Evolutionary conservation across 2,888 invertebrate genomes (phyloP).

Genomic region (Polyploca ridens): DNA sequence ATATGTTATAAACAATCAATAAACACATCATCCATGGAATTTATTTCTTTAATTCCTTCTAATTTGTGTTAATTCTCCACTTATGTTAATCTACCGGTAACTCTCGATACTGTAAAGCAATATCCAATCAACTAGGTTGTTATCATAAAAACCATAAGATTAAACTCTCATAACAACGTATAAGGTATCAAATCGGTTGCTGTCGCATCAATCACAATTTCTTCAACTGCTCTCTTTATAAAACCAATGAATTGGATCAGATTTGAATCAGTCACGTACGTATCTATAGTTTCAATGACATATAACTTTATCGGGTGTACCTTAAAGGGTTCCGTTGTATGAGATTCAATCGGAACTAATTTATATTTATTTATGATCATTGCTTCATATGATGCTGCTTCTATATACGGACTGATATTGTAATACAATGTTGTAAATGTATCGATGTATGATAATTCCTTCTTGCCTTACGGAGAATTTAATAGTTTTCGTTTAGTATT

Average conservation of each 20-base stretch:
- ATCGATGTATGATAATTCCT: constrained; percentile 16
- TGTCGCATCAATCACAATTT: constrained; percentile 54
- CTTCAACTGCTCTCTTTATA: constrained; percentile 49
- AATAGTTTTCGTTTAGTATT: constrained; percentile 12
- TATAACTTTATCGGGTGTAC: constrained; percentile 67
- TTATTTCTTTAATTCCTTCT: not conserved
- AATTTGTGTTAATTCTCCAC: constrained; percentile 3
- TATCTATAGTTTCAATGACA: constrained; percentile 54
- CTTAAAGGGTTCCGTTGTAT: constrained; percentile 51
- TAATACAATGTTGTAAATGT: constrained; percentile 13
- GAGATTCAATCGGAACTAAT: constrained; percentile 46
- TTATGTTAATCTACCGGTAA: not conserved
- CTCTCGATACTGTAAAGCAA: constrained; percentile 6
- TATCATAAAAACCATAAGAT: not conserved
- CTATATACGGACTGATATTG: constrained; percentile 14
- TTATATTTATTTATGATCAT: constrained; percentile 56
- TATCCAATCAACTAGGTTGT: constrained; percentile 10
- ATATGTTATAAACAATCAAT: not conserved
- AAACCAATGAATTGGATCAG: constrained; percentile 64
- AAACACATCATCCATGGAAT: not conserved
- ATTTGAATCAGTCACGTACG: constrained; percentile 63
- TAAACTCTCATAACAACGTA: constrained; percentile 17
- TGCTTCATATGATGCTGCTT: constrained; percentile 24
- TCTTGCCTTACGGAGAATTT: constrained; percentile 13
- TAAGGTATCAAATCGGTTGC: constrained; percentile 32